Conservation (phyloP, 2,888 invertebrate genomes). For the Lasioglossum malachurum region DNA sequence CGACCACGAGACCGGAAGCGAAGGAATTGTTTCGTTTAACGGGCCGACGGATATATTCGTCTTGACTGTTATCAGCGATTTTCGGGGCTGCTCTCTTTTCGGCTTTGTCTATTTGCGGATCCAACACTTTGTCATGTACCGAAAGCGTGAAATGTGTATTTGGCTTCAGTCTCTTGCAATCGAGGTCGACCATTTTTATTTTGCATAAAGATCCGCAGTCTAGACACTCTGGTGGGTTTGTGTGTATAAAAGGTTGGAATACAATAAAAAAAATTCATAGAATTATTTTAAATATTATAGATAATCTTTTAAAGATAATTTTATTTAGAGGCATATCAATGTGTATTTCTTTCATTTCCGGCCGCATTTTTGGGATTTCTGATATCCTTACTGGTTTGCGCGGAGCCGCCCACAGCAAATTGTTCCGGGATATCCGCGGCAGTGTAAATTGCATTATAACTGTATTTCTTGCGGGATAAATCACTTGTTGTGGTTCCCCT, state of each 20-base stretch:
- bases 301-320: too few species aligned
- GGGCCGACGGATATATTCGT: slow-evolving; percentile 35
- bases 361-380: neutral
- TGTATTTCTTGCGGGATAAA: neutral
- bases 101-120: neutral
- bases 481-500: neutral
- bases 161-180: too few species aligned
- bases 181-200: too few species aligned
- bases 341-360: neutral
- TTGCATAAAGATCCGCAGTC: too few species aligned
- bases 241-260: neutral
- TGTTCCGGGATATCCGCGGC: too few species aligned
- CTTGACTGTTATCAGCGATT: neutral
- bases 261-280: too few species aligned
- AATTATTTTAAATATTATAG: neutral
- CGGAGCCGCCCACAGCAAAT: neutral
- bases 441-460: neutral
- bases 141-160: too few species aligned
- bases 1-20: slow-evolving; percentile 3
- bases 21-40: slow-evolving; percentile 35
- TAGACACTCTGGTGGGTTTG: neutral
- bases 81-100: neutral
- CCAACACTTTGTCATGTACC: neutral
- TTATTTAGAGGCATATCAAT: neutral
- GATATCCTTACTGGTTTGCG: neutral